Evolutionary conservation across 2,888 invertebrate genomes (phyloP).

Genomic region (Rhagonycha fulva): DNA sequence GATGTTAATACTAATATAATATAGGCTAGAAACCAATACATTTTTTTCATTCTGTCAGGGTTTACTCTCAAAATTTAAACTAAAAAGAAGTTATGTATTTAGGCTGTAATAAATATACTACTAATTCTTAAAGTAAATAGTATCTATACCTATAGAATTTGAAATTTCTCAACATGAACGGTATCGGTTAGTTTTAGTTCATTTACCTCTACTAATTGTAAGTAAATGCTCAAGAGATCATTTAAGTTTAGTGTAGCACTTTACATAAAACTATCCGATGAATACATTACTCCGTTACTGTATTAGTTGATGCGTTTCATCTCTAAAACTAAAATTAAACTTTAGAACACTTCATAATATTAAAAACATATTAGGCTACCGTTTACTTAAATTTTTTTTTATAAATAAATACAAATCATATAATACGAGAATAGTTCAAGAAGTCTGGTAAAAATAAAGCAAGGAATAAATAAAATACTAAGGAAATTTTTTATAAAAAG

Average conservation of each 20-base stretch:
- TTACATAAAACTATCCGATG: neutral
- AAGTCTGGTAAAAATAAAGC: too few relatives aligned
- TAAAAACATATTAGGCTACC: neutral
- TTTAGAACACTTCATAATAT: neutral
- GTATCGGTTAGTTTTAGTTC: constrained; percentile 14
- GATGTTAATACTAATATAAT: neutral
- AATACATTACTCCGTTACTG: neutral
- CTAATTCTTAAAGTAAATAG: neutral
- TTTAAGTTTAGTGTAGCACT: neutral
- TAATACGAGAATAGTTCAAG: too few relatives aligned
- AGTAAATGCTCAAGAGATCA: neutral
- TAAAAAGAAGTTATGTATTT: neutral
- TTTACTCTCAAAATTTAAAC: neutral
- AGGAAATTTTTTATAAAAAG: too few relatives aligned
- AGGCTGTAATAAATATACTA: neutral
- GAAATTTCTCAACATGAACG: constrained; percentile 12
- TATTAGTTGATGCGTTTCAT: neutral
- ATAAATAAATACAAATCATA: too few relatives aligned
- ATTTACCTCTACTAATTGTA: constrained; percentile 11
- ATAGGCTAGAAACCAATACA: constrained; percentile 2
- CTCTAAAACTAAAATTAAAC: neutral
- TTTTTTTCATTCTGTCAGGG: constrained; percentile 6
- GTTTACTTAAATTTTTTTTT: neutral
- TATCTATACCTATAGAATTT: neutral
- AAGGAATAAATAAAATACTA: too few relatives aligned